Evolutionary conservation across 1,140 invertebrate genomes (phyloP).

Genomic region (Phymastichus coffea): DNA sequence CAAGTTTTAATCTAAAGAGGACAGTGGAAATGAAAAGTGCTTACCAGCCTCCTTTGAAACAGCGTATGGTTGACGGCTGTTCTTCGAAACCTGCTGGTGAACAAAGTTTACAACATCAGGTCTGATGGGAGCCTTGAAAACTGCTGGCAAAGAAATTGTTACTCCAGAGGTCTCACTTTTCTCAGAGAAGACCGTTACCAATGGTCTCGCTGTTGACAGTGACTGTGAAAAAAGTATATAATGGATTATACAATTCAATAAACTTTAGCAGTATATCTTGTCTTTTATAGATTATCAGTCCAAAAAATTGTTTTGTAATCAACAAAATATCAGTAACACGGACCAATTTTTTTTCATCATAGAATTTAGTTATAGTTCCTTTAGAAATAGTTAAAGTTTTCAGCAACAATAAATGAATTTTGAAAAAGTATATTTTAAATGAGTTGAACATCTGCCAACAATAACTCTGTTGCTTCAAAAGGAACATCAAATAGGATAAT

Average conservation of each 20-base stretch:
- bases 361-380: too few relatives aligned
- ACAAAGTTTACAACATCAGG: slow-evolving; percentile 98
- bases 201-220: slow-evolving; percentile 81
- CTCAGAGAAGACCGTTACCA: slow-evolving; percentile 92
- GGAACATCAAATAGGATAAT: too few relatives aligned
- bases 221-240: slow-evolving; percentile 59
- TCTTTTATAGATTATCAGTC: slow-evolving; percentile 11
- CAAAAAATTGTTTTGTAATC: slow-evolving; percentile 33
- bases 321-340: slow-evolving; percentile 48
- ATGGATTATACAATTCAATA: not conserved
- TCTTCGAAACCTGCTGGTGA: slow-evolving; percentile 94
- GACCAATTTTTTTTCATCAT: slow-evolving; percentile 47
- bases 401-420: too few relatives aligned
- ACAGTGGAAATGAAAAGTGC: slow-evolving; percentile 36
- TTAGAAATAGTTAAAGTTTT: too few relatives aligned
- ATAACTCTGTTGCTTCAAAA: too few relatives aligned
- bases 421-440: too few relatives aligned
- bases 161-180: slow-evolving; percentile 82
- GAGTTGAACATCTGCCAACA: too few relatives aligned
- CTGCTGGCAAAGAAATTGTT: slow-evolving; percentile 82
- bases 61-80: slow-evolving; percentile 93
- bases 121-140: slow-evolving; percentile 96
- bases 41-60: slow-evolving; percentile 97
- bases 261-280: slow-evolving; percentile 25
- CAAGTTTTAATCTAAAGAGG: not conserved